Base-by-base conservation (phyloP, 1,140 invertebrate genomes). In the Drosophila sechellia region DNA sequence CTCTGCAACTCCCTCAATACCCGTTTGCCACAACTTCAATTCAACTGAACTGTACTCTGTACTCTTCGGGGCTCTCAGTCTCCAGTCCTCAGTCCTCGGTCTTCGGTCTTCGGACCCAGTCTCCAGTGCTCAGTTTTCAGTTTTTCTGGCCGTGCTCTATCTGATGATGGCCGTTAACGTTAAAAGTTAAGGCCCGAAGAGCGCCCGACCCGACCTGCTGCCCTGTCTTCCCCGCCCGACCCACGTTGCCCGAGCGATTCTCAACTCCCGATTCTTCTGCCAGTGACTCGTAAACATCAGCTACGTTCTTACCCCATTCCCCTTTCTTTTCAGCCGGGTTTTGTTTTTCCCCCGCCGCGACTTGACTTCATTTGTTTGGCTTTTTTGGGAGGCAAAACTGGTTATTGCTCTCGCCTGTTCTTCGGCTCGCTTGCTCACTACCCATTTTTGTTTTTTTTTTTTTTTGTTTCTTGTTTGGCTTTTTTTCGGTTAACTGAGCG, bases 331-430 rank as follows among this genome's bases (percentile, higher is more conserved):
- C 56, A 37, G 64, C 64, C 61, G 12, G 61, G 40, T 68, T 48
- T 69, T 70, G 39, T 45, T 69, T 68, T 49, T 46, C 5, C 49
- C 49, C 65, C 65, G 45, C 60, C 58, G 69, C 69, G 63, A 58
- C 80, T 84, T 89, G 77, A 89, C 84, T 89, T 89, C 85, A 89
- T 89, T 89, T 89, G 84, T 89, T 89, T 89, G 84, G 84, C 84
- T 89, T 89, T 90, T 89, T 89, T 79, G 83, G 84, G 85, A 90
- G 79, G 90, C 84, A 90, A 89, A 89, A 89, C 84, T 89, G 84
- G 84, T 89, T 89, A 89, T 89, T 89, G 87, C 79, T 89, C 85
- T 89, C 79, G 78, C 76, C 80, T 77, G 83, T 81, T 58, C 65
- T 55, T 81, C 40, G 48, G 53, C 37, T 45, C 43, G 31, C 43